Evolutionary conservation across 2,113 vertebrate species (phyloP).

Genomic region (Pterocles burchelli): DNA sequence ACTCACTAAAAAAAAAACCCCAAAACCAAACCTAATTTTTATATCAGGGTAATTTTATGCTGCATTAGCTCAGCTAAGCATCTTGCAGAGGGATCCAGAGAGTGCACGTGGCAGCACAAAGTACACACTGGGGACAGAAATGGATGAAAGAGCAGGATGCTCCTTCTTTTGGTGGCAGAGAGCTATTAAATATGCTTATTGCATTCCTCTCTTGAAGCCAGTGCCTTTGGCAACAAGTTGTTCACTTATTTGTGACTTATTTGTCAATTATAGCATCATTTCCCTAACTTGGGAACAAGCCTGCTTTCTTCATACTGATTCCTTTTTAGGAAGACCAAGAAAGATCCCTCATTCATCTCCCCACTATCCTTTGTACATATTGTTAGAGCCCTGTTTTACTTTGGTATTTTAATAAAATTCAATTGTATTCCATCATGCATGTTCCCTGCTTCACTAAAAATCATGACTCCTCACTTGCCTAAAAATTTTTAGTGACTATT

Average conservation of each 20-base stretch:
- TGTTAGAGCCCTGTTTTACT: neutral
- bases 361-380: neutral
- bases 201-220: neutral
- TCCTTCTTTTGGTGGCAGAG: neutral
- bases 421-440: neutral
- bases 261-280: slow-evolving; percentile 37
- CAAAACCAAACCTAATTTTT: neutral
- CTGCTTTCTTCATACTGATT: neutral
- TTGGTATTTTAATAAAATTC: slow-evolving; percentile 22
- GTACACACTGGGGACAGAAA: neutral
- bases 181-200: neutral
- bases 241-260: slow-evolving; percentile 35
- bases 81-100: neutral
- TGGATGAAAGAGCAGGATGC: neutral
- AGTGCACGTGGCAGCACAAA: neutral
- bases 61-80: neutral
- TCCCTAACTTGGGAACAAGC: slow-evolving; percentile 47
- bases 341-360: neutral
- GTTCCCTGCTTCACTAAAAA: neutral
- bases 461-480: neutral
- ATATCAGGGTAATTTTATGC: neutral
- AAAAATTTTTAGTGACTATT: neutral
- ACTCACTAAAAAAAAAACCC: neutral
- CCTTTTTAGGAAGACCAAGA: slow-evolving; percentile 22
- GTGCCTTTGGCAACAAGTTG: neutral